Evolutionary conservation across 2,113 vertebrate genomes (phyloP).

Genomic region (Upupa epops): DNA sequence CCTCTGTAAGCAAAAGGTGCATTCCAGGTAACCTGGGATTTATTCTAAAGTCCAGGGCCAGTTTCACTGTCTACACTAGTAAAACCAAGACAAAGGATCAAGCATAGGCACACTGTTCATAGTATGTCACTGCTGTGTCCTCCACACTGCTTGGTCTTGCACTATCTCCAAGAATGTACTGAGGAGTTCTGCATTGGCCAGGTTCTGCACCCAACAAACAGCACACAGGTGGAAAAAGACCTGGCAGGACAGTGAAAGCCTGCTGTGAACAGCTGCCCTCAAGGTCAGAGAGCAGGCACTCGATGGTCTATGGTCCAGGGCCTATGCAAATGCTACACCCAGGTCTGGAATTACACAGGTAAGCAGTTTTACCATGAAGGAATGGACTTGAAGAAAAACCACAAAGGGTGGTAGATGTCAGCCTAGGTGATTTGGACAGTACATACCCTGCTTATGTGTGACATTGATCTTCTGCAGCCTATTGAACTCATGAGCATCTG

Average conservation of each 20-base stretch:
- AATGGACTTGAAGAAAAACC: background rate
- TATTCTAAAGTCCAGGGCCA: background rate
- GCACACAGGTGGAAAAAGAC: background rate
- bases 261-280: background rate
- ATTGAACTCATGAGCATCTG: constrained; percentile 74
- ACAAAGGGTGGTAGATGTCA: background rate
- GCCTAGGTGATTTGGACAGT: background rate
- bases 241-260: background rate
- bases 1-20: background rate
- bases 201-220: background rate
- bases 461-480: constrained; percentile 73
- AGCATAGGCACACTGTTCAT: background rate
- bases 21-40: background rate
- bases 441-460: constrained; percentile 68
- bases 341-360: background rate
- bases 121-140: background rate
- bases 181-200: background rate
- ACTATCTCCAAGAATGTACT: background rate
- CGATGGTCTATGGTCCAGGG: background rate
- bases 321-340: background rate
- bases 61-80: background rate
- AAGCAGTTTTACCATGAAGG: background rate
- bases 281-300: background rate
- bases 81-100: background rate
- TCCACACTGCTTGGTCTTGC: background rate